These are phyloP conservation scores for Coregonus clupeaformis DNA, from an alignment of 2,113 vertebrate genomes.

Conservation along the genomic window DNA sequence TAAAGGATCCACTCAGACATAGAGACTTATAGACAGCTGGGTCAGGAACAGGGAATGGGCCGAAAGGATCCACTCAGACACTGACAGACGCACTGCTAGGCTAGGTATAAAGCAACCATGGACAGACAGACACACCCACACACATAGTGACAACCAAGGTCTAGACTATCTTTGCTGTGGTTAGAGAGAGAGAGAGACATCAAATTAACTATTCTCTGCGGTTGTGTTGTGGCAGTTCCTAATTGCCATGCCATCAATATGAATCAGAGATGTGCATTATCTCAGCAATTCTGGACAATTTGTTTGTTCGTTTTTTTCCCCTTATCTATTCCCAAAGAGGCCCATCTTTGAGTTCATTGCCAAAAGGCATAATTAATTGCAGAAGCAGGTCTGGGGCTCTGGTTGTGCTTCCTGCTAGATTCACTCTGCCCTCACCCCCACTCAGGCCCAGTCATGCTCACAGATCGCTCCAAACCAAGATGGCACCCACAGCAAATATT, in stretches of 20 bases:
- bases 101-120: no score
- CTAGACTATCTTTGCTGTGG: background rate
- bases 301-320: slow-evolving; percentile 43
- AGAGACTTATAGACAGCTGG: no score
- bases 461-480: slow-evolving; percentile 51
- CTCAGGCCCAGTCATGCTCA: slow-evolving; percentile 41
- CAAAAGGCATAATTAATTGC: slow-evolving; percentile 67
- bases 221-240: slow-evolving; percentile 53
- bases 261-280: slow-evolving; percentile 70
- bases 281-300: slow-evolving; percentile 58
- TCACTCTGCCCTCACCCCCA: slow-evolving; percentile 40
- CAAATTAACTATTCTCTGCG: slow-evolving; percentile 39
- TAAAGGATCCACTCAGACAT: no score
- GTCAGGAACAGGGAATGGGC: no score
- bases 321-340: slow-evolving; percentile 44
- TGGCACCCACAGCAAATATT: slow-evolving; percentile 62
- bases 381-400: slow-evolving; percentile 22
- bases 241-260: slow-evolving; percentile 62
- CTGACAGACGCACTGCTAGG: no score
- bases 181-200: slow-evolving; percentile 25
- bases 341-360: slow-evolving; percentile 47
- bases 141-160: slow-evolving; percentile 21
- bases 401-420: slow-evolving; percentile 45
- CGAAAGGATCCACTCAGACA: no score
- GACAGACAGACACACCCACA: background rate